Conservation (phyloP, 2,888 invertebrate species). For the Caenorhabditis virilis region DNA sequence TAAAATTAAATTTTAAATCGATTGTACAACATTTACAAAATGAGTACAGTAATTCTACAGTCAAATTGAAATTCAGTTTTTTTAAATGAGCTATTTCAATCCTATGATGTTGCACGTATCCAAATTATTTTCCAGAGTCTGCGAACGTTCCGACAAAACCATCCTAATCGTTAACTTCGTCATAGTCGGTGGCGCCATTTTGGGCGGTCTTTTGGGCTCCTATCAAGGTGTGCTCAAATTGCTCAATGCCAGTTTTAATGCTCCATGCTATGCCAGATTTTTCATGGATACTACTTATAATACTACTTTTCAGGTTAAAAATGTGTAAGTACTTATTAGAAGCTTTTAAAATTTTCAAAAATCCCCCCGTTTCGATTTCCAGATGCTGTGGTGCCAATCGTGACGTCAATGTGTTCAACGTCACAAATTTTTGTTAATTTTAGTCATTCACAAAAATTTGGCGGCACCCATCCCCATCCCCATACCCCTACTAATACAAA, state of each 20-base stretch:
- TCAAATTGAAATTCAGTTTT: no score
- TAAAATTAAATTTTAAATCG: no score
- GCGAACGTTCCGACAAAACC: slow-evolving; percentile 53
- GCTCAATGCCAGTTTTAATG: slow-evolving; percentile 49
- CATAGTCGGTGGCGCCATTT: slow-evolving; percentile 54
- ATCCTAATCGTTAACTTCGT: slow-evolving; percentile 55
- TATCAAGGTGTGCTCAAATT: slow-evolving; percentile 55
- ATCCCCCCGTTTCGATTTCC: slow-evolving; percentile 4
- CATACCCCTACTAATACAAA: no score
- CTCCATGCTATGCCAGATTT: slow-evolving; percentile 56
- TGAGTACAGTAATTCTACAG: no score
- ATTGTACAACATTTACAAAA: no score
- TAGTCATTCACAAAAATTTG: no score
- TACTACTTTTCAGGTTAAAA: slow-evolving; percentile 34
- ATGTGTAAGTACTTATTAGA: slow-evolving; percentile 32
- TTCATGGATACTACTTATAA: slow-evolving; percentile 35
- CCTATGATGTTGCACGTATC: no score
- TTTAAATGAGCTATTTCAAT: no score
- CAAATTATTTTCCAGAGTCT: slow-evolving; percentile 50
- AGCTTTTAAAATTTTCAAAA: not conserved
- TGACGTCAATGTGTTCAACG: slow-evolving; percentile 37
- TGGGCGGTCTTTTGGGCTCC: slow-evolving; percentile 59
- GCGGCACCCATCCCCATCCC: no score
- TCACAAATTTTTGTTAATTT: slow-evolving; percentile 36
- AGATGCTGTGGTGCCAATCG: slow-evolving; percentile 35